Percentiles rank a stretch among this genome's conserved stretches.
phyloP scores from a whole-genome alignment of 2,113 vertebrate species.

The Nibea coibor region DNA sequence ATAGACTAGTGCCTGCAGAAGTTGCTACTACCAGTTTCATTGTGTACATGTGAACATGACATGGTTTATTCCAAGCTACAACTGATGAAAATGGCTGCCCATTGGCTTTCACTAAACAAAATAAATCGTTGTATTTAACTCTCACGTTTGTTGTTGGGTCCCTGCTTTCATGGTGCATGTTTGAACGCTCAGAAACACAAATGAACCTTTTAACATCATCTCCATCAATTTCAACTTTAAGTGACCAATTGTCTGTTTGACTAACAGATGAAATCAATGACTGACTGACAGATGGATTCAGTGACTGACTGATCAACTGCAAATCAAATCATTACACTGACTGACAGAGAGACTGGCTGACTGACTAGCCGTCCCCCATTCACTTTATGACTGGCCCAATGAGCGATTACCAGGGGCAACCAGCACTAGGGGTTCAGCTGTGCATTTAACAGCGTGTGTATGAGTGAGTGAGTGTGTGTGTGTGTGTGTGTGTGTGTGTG shows the following conservation, averaged over 20 bases:
- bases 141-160: too few species aligned
- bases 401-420: slow-evolving; percentile 51
- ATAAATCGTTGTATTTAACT: too few species aligned
- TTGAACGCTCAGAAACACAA: background rate
- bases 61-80: too few species aligned
- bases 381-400: slow-evolving; percentile 33
- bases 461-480: slow-evolving; percentile 29
- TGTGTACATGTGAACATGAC: too few species aligned
- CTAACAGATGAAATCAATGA: slow-evolving; percentile 33
- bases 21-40: too few species aligned
- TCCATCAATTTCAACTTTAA: background rate
- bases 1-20: too few species aligned
- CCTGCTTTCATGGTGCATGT: background rate
- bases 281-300: slow-evolving; percentile 17
- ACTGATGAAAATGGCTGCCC: too few species aligned
- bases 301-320: slow-evolving; percentile 6
- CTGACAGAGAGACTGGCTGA: slow-evolving; percentile 4
- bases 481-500: slow-evolving; percentile 17
- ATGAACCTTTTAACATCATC: slow-evolving; percentile 7
- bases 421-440: slow-evolving; percentile 65
- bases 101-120: too few species aligned
- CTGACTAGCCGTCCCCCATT: background rate
- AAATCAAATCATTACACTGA: background rate
- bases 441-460: slow-evolving; percentile 43
- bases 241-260: background rate